A percentile compares a stretch with the other conserved stretches of the same genome.
These are phyloP conservation scores for Crotalus viridis DNA, from an alignment of 2,113 vertebrate species.

Conservation along the genomic window DNA sequence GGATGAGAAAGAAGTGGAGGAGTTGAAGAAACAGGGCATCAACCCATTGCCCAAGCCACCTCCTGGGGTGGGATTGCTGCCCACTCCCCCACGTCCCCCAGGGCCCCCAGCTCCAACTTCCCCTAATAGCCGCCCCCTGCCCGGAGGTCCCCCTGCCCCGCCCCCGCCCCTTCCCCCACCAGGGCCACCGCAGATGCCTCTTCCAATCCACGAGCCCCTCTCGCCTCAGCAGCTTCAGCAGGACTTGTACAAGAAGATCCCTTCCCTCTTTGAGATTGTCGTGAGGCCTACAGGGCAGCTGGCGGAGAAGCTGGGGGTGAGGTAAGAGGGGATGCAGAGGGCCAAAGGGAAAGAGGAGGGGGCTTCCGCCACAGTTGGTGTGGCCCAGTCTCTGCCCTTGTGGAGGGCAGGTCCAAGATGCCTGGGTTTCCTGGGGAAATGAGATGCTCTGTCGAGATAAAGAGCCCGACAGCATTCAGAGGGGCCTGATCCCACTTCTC, in stretches of 20 bases:
- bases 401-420: not conserved
- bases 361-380: not conserved
- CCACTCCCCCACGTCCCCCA: conserved; percentile 82
- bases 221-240: conserved; percentile 70
- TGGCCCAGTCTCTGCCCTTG: not conserved
- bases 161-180: conserved; percentile 73
- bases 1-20: conserved; percentile 95
- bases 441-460: not conserved
- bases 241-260: conserved; percentile 83
- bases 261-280: conserved; percentile 92
- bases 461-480: not conserved
- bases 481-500: not conserved
- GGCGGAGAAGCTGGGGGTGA: conserved; percentile 89
- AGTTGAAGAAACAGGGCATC: conserved; percentile 95
- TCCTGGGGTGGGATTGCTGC: conserved; percentile 87
- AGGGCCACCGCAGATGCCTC: conserved; percentile 58
- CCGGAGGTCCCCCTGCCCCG: conserved; percentile 67
- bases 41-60: conserved; percentile 92
- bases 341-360: not conserved
- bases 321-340: conserved; percentile 61
- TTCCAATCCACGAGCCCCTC: conserved; percentile 62
- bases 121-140: conserved; percentile 69
- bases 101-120: conserved; percentile 82
- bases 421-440: not conserved
- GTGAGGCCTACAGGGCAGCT: conserved; percentile 91